Evolutionary conservation across 2,797 vertebrate genomes (phyloP).

Genomic region (Manis pentadactyla): DNA sequence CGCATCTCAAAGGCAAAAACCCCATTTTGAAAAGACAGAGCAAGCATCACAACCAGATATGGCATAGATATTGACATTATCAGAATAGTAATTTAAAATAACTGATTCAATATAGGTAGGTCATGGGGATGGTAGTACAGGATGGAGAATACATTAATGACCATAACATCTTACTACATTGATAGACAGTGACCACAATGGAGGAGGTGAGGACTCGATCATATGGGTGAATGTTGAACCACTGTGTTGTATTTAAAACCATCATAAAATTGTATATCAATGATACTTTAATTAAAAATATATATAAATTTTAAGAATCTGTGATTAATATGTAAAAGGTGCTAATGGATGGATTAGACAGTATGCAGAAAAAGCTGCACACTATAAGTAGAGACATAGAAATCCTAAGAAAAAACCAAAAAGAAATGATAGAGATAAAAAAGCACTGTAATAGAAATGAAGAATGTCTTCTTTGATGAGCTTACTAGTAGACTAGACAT

Average conservation of each 20-base stretch:
- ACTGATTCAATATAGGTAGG: background rate
- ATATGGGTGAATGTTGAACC: too few species aligned
- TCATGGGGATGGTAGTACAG: too few species aligned
- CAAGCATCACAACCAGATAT: background rate
- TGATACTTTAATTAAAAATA: too few species aligned
- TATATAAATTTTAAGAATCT: too few species aligned
- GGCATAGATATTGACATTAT: background rate
- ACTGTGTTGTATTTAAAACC: too few species aligned
- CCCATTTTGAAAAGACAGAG: background rate
- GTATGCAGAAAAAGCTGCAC: background rate
- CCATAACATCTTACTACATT: too few species aligned
- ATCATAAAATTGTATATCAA: too few species aligned
- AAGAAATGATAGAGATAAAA: background rate
- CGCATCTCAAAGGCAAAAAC: background rate
- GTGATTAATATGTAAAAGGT: background rate
- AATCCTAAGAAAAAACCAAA: background rate
- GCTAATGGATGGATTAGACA: background rate
- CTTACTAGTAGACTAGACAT: background rate
- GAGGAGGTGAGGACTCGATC: too few species aligned
- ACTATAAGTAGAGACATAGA: background rate
- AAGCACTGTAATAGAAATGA: background rate
- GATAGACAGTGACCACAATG: too few species aligned
- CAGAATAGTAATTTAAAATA: background rate
- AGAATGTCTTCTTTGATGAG: background rate
- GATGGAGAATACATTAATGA: too few species aligned